Evolutionary conservation across 1,140 invertebrate genomes (phyloP), one percentile per base, ranked within the genome.

Genomic region (Eumaeus atala): DNA sequence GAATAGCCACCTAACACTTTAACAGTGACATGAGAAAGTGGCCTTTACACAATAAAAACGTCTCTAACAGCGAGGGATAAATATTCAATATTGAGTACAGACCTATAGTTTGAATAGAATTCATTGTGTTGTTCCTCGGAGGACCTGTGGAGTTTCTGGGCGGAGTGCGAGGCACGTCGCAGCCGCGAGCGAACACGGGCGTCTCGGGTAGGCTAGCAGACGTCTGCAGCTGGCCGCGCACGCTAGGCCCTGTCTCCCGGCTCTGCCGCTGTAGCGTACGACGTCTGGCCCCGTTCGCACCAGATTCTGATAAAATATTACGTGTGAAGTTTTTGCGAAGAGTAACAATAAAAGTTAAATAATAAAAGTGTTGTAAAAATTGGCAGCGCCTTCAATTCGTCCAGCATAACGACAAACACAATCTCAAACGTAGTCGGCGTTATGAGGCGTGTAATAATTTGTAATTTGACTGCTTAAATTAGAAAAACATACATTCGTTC

Each of bases 131-230:
- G 66, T 89, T 91, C 37, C 90, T 88, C n/a, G 90, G 84, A 1
- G 91, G 91, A 51, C 91, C 90, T 3, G 90, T 89, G 54, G 90
- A 90, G 61, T 89, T 88, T 61, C 90, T 72, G 48, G 93, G 93
- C 6, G 93, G 93, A 9, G 93, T 94, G 56, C 93, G 88, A 1
- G 93, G 92, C 52, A 94, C 92, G 74, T 94, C 93, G 83, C 92
- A 93, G 58, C 93, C 93, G 62, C 94, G 88, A 9, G 93, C 93
- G 77, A 95, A 95, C 33, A 95, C 93, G 4, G 94, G 93, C 9
- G 94, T 95, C 86, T 95, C 94, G 6, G 94, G 94, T 42, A 95
- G 84, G 65, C 93, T 95, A 65, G 93, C 94, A 3, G 93, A 94
- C 1, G 93, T 94, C 77, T 95, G 93, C 78, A 94, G 89, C 28